Conservation (phyloP, 2,888 invertebrate genomes). For the Drosophila falleni region DNA sequence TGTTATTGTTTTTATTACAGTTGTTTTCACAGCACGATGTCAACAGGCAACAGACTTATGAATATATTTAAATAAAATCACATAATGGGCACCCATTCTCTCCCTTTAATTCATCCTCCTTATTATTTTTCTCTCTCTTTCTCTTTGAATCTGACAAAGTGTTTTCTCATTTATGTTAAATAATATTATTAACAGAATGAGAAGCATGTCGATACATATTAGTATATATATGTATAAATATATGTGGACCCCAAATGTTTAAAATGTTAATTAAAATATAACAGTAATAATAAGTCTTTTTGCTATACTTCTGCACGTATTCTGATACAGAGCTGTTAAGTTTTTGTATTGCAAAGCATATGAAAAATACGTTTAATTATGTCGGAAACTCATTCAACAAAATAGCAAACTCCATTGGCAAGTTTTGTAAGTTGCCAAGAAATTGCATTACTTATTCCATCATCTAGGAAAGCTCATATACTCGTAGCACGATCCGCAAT, state of each 20-base stretch:
- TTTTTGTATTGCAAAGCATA: neutral
- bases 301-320: too few species aligned
- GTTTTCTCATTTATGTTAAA: conserved; percentile 3
- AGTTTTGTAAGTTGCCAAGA: neutral
- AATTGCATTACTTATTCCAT: neutral
- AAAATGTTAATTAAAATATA: too few species aligned
- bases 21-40: conserved; percentile 63
- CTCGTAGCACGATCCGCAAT: conserved; percentile 16
- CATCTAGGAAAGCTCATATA: neutral
- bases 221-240: too few species aligned
- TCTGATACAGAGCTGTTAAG: too few species aligned
- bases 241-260: too few species aligned
- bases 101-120: neutral
- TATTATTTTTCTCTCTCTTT: neutral
- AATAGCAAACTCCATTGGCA: neutral
- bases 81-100: conserved; percentile 17
- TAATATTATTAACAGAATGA: too few species aligned
- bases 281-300: too few species aligned
- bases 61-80: conserved; percentile 73
- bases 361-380: neutral
- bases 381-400: neutral
- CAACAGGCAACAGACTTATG: conserved; percentile 66
- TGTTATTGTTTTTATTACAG: conserved; percentile 68
- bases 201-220: too few species aligned
- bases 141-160: conserved; percentile 18